These are phyloP conservation scores for Cathartes aura DNA, from an alignment of 2,113 vertebrate genomes.

Conservation along the genomic window DNA sequence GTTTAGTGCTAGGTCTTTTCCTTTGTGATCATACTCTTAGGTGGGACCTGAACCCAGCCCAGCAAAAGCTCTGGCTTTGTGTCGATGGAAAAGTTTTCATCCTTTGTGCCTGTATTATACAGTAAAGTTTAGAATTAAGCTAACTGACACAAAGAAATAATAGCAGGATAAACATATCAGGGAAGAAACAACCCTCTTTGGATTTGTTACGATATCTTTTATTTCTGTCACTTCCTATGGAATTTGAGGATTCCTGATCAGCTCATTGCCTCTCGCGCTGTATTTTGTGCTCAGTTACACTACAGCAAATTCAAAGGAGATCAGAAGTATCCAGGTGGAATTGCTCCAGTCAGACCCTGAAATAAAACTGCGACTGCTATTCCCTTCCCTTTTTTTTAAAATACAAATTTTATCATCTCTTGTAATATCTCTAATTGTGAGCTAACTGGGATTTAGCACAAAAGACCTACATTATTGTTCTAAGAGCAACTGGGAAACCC, in stretches of 20 bases:
- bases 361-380: not conserved
- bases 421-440: not conserved
- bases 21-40: accelerated
- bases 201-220: accelerated
- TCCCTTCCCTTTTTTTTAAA: not conserved
- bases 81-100: accelerated
- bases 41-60: not conserved
- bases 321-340: not conserved
- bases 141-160: not conserved
- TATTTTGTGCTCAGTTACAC: not conserved
- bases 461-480: not conserved
- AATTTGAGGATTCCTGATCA: not conserved
- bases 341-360: not conserved
- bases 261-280: not conserved
- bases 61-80: not conserved
- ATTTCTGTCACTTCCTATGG: accelerated
- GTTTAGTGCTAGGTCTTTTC: not conserved
- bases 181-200: not conserved
- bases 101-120: not conserved
- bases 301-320: not conserved
- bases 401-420: accelerated
- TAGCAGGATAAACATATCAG: accelerated
- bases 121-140: not conserved
- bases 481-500: not conserved
- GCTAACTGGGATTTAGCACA: not conserved